Evolutionary conservation across 2,113 vertebrate species (phyloP).

Genomic region (Odontophorus gujanensis): DNA sequence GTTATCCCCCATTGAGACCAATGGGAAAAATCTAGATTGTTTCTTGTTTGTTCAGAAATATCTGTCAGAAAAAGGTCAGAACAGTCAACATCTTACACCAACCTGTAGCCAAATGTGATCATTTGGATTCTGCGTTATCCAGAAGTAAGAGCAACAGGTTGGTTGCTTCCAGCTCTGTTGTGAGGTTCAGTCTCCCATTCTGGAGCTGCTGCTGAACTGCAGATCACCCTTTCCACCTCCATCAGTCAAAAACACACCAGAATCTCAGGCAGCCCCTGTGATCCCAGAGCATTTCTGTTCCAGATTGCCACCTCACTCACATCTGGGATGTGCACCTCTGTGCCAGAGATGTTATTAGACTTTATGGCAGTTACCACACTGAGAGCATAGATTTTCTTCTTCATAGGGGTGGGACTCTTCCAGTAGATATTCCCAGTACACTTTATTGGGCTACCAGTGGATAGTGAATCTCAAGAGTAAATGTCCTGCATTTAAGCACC

Average conservation of each 20-base stretch:
- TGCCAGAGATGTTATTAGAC: not conserved
- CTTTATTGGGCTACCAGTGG: not conserved
- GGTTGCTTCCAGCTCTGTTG: not conserved
- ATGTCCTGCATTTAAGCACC: not conserved
- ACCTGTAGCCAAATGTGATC: not conserved
- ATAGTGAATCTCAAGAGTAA: not conserved
- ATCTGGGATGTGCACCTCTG: not conserved
- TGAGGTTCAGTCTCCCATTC: not conserved
- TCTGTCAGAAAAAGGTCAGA: not conserved
- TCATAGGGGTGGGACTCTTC: not conserved
- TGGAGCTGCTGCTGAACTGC: not conserved
- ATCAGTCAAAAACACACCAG: not conserved
- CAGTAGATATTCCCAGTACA: no score
- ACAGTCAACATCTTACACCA: not conserved
- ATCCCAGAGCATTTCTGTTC: not conserved
- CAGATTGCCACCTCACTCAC: not conserved
- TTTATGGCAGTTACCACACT: rapidly evolving
- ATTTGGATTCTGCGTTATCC: not conserved
- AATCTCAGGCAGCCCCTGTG: not conserved
- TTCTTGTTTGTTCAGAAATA: not conserved
- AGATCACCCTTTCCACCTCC: not conserved
- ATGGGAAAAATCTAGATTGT: not conserved
- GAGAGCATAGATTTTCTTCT: not conserved
- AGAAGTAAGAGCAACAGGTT: rapidly evolving
- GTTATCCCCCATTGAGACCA: not conserved